A percentile compares a stretch with the other conserved stretches of the same genome.
Conservation (phyloP, 2,113 vertebrate species). For the Hypomesus transpacificus region DNA sequence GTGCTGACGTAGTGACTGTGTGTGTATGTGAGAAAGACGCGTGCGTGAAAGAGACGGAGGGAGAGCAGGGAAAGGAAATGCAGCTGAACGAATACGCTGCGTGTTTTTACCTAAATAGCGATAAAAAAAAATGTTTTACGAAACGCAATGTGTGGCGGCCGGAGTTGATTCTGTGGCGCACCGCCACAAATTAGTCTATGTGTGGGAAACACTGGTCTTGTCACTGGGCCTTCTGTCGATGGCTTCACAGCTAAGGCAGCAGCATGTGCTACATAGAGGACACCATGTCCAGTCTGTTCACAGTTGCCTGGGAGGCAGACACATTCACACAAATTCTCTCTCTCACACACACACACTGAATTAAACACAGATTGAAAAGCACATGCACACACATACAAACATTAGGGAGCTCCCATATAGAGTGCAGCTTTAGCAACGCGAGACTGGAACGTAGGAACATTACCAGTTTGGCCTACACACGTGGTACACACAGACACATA, state of each 20-base stretch:
- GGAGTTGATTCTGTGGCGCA: too few species aligned
- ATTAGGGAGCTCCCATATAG: slow-evolving; percentile 23
- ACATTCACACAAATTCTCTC: too few species aligned
- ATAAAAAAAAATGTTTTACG: too few species aligned
- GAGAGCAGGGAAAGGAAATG: too few species aligned
- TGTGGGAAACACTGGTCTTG: too few species aligned
- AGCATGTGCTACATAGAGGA: slow-evolving; percentile 50
- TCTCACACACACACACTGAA: slow-evolving; percentile 41
- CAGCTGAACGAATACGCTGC: too few species aligned
- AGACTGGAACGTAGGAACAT: slow-evolving; percentile 41
- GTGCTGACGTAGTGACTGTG: too few species aligned
- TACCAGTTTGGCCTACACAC: slow-evolving; percentile 32
- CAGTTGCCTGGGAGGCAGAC: slow-evolving; percentile 33
- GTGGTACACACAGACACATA: background rate
- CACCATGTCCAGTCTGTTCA: slow-evolving; percentile 35
- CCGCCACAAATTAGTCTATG: too few species aligned
- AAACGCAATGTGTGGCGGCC: too few species aligned
- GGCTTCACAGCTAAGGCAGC: slow-evolving; percentile 54
- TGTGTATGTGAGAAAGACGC: too few species aligned
- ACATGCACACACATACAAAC: slow-evolving; percentile 3
- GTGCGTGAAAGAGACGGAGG: too few species aligned
- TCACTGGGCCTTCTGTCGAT: slow-evolving; percentile 61
- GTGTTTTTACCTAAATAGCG: too few species aligned
- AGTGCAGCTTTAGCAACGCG: slow-evolving; percentile 54
- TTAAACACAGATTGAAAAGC: slow-evolving; percentile 19